phyloP scores from a whole-genome alignment of 2,797 vertebrate species.

The Gymnoscopelus braueri region DNA sequence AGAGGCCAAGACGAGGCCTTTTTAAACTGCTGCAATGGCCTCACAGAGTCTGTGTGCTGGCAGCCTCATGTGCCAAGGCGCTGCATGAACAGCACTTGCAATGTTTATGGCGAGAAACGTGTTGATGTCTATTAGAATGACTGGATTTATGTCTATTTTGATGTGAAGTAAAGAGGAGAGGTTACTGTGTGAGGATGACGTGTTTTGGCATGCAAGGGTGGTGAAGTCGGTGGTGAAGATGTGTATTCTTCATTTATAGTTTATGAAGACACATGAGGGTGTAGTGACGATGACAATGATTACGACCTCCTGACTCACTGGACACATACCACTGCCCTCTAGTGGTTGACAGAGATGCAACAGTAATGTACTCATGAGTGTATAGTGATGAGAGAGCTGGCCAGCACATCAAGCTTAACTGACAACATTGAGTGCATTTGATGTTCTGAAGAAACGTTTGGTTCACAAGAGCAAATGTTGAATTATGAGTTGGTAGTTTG shows the following conservation, averaged over 20 bases:
- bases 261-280: background rate
- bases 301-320: background rate
- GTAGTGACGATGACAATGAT: background rate
- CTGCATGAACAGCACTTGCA: background rate
- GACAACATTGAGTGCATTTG: background rate
- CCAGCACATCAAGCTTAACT: background rate
- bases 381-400: too few species aligned
- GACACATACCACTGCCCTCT: conserved; percentile 25
- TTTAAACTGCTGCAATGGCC: background rate
- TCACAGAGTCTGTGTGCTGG: conserved; percentile 5
- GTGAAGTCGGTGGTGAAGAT: background rate
- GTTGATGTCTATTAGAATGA: background rate
- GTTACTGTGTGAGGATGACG: background rate
- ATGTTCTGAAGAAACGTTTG: background rate
- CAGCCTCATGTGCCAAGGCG: conserved; percentile 6
- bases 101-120: conserved; percentile 16
- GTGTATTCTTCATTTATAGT: background rate
- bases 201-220: background rate
- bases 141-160: conserved; percentile 11
- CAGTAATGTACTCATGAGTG: background rate
- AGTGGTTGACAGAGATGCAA: conserved; percentile 27
- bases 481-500: background rate
- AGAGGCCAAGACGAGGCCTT: conserved; percentile 1
- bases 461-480: background rate
- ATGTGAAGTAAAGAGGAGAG: background rate